Base-by-base conservation (phyloP, 2,888 invertebrate genomes). In the Unio delphinus region DNA sequence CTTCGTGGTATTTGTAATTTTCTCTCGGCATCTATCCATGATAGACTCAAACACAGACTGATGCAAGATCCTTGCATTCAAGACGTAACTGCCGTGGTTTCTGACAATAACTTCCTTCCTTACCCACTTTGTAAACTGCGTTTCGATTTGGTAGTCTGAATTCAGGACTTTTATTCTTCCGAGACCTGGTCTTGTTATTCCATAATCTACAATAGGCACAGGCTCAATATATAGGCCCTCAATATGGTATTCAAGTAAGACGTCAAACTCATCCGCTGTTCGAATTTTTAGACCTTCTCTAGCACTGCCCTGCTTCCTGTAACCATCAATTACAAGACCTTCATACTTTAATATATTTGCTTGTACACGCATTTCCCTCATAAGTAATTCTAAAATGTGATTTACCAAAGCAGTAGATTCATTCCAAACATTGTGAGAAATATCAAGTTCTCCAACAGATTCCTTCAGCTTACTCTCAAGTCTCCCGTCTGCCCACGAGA, bases 231-330 rank as follows among this genome's bases (percentile, higher is more conserved):
- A 17, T 17, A 79, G 59, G 4, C 74, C 72, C 58, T 72, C 64
- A 57, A 76, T 64, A 20, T 65, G 68, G 60, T 72, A 79, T 45
- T 72, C 69, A 17, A 79, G 64, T 28, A 72, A 45, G 15, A 65
- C 67, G 65, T 79, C 79, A 66, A 76, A 79, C 61, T 79, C 79
- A 55, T 79, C 71, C 1, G 79, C 70, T n/a, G 59, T 54, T 6
- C 69, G 58, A 55, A 76, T 69, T 64, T 79, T 79, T 20, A 79
- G 68, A 55, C 79, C 79, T 20, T 79, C 75, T 26, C 79, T 58
- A n/a, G 75, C 59, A 59, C 79, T 76, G 15, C 76, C 79, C 61
- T 79, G 76, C 4, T 69, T 71, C 1, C 76, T 63, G 30, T 70
- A 76, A 3, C 64, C 61, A 28, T 73, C 67, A 17, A 75, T 64